phyloP scores from a whole-genome alignment of 2,888 invertebrate genomes.

The Eurytoma adleriae region DNA sequence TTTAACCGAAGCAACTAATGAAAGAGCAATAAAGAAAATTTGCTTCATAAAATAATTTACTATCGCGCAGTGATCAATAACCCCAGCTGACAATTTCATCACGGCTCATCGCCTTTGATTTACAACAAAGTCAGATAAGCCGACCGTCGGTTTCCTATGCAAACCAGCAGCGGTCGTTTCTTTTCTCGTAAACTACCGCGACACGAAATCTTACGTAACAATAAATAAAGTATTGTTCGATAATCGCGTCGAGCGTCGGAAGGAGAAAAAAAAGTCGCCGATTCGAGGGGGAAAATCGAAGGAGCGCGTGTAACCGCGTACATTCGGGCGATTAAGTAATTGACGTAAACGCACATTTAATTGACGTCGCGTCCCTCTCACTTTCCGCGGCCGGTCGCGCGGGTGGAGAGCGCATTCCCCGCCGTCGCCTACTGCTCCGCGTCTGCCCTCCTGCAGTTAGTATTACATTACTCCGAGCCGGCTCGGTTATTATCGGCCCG shows the following conservation, averaged over 20 bases:
- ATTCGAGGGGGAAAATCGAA: slow-evolving; percentile 45
- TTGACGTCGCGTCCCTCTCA: slow-evolving; percentile 42
- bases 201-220: too few species aligned
- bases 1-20: too few species aligned
- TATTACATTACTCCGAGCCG: slow-evolving; percentile 38
- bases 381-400: slow-evolving; percentile 23
- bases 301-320: not conserved
- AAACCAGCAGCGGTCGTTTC: not conserved
- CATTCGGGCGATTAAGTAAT: slow-evolving; percentile 52
- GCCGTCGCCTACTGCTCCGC: slow-evolving; percentile 22
- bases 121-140: too few species aligned
- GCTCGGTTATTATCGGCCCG: slow-evolving; percentile 24
- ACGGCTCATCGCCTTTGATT: too few species aligned
- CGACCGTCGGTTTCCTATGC: too few species aligned
- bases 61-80: too few species aligned
- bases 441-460: not conserved
- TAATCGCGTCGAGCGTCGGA: too few species aligned
- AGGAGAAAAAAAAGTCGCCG: not conserved
- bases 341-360: slow-evolving; percentile 55
- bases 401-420: slow-evolving; percentile 52
- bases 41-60: too few species aligned
- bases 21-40: too few species aligned
- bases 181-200: too few species aligned
- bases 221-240: too few species aligned
- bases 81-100: too few species aligned